Evolutionary conservation across 2,113 vertebrate species (phyloP).

Genomic region (Campylorhamphus procurvoides): DNA sequence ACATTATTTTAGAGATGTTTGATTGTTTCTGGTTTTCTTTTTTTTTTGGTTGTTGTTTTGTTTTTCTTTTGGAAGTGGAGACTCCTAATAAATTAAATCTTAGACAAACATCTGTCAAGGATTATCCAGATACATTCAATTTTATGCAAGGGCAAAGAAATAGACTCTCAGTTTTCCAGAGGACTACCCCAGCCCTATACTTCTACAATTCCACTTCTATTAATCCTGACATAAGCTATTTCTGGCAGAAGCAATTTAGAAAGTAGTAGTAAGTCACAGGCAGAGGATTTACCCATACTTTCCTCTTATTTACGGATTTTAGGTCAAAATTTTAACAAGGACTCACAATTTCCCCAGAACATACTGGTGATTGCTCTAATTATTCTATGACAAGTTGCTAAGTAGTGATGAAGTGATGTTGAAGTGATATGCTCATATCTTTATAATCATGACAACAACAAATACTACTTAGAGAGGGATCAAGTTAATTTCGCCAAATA

Average conservation of each 20-base stretch:
- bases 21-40: fast-evolving
- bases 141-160: not conserved
- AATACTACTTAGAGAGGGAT: not conserved
- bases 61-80: not conserved
- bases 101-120: constrained; percentile 29
- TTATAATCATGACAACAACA: not conserved
- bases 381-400: not conserved
- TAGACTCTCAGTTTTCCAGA: not conserved
- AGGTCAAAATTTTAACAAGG: not conserved
- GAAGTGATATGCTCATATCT: not conserved
- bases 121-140: constrained; percentile 6
- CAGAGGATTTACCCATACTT: not conserved
- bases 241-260: constrained; percentile 9
- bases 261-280: not conserved
- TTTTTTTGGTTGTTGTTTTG: too few relatives aligned
- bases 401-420: not conserved
- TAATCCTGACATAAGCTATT: not conserved
- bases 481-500: not conserved
- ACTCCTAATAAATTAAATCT: not conserved
- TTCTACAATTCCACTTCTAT: not conserved
- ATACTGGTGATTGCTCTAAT: not conserved
- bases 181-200: not conserved
- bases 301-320: not conserved
- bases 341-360: not conserved
- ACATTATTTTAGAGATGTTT: not conserved